A percentile compares a stretch with the other conserved stretches of the same genome.
Evolutionary conservation across 2,888 invertebrate genomes (phyloP).

Genomic region (Erebia aethiops): DNA sequence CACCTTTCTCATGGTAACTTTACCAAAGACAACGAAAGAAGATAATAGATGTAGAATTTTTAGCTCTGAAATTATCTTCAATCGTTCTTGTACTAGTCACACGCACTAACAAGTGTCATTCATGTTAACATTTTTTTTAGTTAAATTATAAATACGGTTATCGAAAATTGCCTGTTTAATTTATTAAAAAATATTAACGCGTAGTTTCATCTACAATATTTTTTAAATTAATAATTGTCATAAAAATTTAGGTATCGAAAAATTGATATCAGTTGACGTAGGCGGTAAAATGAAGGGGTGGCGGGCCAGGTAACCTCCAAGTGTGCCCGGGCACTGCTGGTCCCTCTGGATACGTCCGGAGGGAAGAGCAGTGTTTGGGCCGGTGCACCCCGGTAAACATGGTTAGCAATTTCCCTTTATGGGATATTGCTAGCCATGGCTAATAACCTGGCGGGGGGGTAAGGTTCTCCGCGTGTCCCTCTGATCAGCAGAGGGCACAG

Average conservation of each 20-base stretch:
- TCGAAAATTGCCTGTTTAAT: constrained; percentile 26
- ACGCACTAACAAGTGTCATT: constrained; percentile 74
- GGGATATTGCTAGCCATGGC: too few relatives aligned
- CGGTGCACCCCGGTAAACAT: too few relatives aligned
- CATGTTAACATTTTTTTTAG: constrained; percentile 59
- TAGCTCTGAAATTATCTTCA: constrained; percentile 39
- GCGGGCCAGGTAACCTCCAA: too few relatives aligned
- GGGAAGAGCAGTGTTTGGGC: too few relatives aligned
- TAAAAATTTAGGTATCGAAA: not conserved
- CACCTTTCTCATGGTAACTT: constrained; percentile 55
- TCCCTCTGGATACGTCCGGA: too few relatives aligned
- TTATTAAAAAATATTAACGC: not conserved
- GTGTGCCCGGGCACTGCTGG: too few relatives aligned
- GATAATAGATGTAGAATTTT: constrained; percentile 35
- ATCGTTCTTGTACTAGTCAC: constrained; percentile 62
- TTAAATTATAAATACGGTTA: constrained; percentile 28
- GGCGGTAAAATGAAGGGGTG: not conserved
- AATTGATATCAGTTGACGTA: not conserved
- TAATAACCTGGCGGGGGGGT: too few relatives aligned
- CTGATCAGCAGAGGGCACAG: too few relatives aligned
- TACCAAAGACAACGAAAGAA: constrained; percentile 57
- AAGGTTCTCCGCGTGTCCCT: too few relatives aligned
- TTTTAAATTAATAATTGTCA: not conserved
- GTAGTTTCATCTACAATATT: not conserved
- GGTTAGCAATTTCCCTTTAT: too few relatives aligned